Percentiles rank a stretch among this genome's conserved stretches.
These are phyloP conservation scores for Ophthalmolycus amberensis DNA, from an alignment of 2,113 vertebrate genomes.

Conservation along the genomic window DNA sequence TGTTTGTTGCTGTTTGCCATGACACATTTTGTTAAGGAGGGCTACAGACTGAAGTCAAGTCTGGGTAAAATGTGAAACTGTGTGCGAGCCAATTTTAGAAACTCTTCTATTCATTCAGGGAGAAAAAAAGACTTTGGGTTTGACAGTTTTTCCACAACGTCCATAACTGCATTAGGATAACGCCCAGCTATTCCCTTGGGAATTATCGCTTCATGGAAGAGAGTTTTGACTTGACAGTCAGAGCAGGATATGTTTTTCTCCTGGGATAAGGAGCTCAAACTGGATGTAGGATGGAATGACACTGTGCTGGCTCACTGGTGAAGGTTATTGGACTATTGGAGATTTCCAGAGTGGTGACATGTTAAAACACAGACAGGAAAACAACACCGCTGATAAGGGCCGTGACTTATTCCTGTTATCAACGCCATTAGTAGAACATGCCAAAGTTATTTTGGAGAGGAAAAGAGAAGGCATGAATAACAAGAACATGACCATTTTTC, in stretches of 20 bases:
- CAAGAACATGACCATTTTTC: conserved; percentile 36
- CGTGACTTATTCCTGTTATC: conserved; percentile 59
- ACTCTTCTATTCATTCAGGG: conserved; percentile 1
- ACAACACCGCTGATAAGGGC: conserved; percentile 64
- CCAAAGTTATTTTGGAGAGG: conserved; percentile 50
- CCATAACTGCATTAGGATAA: conserved; percentile 32
- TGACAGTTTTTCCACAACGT: conserved; percentile 35
- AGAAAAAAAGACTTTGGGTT: conserved; percentile 3
- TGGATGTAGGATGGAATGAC: conserved; percentile 22
- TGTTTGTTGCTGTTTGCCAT: conserved; percentile 20
- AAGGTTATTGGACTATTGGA: conserved; percentile 52
- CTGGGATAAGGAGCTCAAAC: neutral
- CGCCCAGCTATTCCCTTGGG: conserved; percentile 24
- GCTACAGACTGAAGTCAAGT: conserved; percentile 10
- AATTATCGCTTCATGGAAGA: conserved; percentile 21
- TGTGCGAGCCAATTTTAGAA: neutral
- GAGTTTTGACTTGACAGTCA: conserved; percentile 19
- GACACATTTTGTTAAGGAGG: conserved; percentile 17
- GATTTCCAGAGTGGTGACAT: conserved; percentile 55
- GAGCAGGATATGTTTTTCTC: conserved; percentile 4
- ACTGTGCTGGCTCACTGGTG: conserved; percentile 40
- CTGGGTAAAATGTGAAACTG: conserved; percentile 18
- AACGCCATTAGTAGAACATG: conserved; percentile 45
- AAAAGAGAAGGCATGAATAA: conserved; percentile 51
- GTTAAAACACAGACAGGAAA: conserved; percentile 67